phyloP scores from a whole-genome alignment of 1,140 invertebrate species.

The Aphis gossypii region DNA sequence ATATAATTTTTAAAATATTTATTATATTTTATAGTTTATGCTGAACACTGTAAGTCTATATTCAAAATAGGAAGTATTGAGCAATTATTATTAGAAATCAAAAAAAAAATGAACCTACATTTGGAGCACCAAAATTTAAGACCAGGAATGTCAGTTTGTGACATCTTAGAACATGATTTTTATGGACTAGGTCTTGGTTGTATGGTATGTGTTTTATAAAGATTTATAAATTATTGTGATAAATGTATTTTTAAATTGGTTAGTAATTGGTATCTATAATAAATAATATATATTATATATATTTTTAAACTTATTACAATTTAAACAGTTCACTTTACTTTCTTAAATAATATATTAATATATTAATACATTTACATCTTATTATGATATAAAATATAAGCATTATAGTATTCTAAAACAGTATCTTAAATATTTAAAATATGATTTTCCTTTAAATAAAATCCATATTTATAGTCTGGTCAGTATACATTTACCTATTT shows the following conservation, averaged over 20 bases:
- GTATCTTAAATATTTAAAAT: too few species aligned
- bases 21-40: slow-evolving; percentile 9
- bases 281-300: too few species aligned
- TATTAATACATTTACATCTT: too few species aligned
- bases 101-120: background rate
- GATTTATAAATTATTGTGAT: background rate
- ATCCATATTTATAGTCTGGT: background rate
- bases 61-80: slow-evolving; percentile 37
- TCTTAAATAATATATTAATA: too few species aligned
- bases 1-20: background rate
- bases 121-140: background rate
- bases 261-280: too few species aligned
- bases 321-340: too few species aligned
- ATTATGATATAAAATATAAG: too few species aligned
- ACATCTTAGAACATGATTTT: background rate
- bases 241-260: too few species aligned
- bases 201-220: background rate
- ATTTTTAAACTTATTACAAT: too few species aligned
- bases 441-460: background rate
- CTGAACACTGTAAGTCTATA: background rate
- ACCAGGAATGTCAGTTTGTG: background rate
- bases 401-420: too few species aligned
- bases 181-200: slow-evolving; percentile 36
- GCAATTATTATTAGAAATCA: background rate
- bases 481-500: background rate